These are phyloP conservation scores for Corapipo altera DNA, from an alignment of 2,113 vertebrate species.

Conservation along the genomic window DNA sequence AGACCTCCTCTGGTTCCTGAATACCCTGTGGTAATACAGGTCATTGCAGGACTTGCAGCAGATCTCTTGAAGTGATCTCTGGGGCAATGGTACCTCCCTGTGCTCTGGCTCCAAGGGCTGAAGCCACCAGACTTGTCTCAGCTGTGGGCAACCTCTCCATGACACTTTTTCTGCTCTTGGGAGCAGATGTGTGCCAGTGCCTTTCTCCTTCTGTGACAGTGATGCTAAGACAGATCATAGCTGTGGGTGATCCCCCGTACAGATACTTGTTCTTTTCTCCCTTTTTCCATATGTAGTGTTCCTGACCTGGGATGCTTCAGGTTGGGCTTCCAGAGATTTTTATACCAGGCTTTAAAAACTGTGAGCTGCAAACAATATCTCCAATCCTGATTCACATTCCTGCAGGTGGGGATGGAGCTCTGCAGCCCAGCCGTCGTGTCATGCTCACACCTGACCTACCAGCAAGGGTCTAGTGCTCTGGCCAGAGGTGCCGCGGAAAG, in stretches of 20 bases:
- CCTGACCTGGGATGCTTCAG: background rate
- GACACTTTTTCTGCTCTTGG: background rate
- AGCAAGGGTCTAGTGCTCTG: background rate
- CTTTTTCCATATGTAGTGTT: background rate
- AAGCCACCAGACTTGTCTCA: background rate
- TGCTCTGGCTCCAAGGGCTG: background rate
- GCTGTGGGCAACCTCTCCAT: background rate
- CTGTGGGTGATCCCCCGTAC: background rate
- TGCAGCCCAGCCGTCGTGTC: background rate
- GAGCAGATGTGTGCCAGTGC: background rate
- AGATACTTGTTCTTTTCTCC: background rate
- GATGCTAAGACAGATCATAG: background rate
- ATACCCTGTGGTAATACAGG: background rate
- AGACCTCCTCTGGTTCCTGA: background rate
- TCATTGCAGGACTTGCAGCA: background rate
- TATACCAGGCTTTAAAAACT: background rate
- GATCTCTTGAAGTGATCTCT: background rate
- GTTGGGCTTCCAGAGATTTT: background rate
- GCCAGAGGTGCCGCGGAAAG: background rate
- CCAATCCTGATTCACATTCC: background rate
- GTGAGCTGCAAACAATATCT: background rate
- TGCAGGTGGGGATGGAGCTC: background rate
- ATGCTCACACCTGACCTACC: background rate
- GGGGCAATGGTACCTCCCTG: background rate
- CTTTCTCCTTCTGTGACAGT: background rate